phyloP scores from a whole-genome alignment of 2,113 vertebrate species.

The Antennarius striatus region DNA sequence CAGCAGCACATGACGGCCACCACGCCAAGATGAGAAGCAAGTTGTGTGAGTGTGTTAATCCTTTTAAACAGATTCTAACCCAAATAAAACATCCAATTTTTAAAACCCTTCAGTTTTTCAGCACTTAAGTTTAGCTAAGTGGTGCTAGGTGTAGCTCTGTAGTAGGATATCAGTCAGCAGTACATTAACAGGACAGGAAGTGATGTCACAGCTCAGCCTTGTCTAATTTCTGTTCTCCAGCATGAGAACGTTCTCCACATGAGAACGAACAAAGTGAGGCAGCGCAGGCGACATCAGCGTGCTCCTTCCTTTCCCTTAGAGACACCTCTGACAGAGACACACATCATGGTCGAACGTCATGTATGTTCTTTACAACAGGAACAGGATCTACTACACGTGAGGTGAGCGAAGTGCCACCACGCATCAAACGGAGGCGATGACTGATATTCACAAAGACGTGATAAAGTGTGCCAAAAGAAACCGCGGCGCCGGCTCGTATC shows the following conservation, averaged over 20 bases:
- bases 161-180: too few relatives aligned
- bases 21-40: too few relatives aligned
- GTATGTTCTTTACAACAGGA: slow-evolving; percentile 43
- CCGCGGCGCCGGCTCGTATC: background rate
- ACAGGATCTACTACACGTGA: background rate
- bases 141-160: too few relatives aligned
- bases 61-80: too few relatives aligned
- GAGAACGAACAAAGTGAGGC: background rate
- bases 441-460: background rate
- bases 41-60: too few relatives aligned
- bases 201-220: background rate
- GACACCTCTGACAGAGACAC: slow-evolving; percentile 16
- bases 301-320: slow-evolving; percentile 37
- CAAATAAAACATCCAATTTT: too few relatives aligned
- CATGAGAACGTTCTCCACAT: rapidly evolving
- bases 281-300: slow-evolving; percentile 57
- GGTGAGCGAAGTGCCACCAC: background rate
- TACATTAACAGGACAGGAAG: too few relatives aligned
- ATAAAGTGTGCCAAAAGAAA: slow-evolving; percentile 18
- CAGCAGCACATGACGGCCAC: too few relatives aligned
- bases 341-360: slow-evolving; percentile 2
- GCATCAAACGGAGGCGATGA: background rate
- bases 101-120: too few relatives aligned
- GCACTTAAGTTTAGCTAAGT: too few relatives aligned
- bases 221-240: rapidly evolving